A percentile compares a stretch with the other conserved stretches of the same genome.
These are phyloP conservation scores for Orthonevra nobilis DNA, from an alignment of 2,888 invertebrate species.

Conservation along the genomic window DNA sequence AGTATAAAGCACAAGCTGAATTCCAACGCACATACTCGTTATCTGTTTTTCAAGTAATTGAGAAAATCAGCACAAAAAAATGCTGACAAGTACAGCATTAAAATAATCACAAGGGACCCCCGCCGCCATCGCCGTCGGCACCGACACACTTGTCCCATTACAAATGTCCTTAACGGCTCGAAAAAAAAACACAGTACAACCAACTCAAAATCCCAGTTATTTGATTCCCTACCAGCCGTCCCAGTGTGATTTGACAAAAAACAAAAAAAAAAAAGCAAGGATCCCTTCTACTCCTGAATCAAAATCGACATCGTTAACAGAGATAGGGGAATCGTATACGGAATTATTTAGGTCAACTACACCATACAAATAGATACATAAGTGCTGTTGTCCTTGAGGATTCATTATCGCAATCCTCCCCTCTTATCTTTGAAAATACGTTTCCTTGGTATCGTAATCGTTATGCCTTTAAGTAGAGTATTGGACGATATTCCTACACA, in stretches of 20 bases:
- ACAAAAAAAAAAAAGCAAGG: too few relatives aligned
- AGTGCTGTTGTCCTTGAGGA: slow-evolving; percentile 20
- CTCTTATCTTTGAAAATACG: slow-evolving; percentile 37
- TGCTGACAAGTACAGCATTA: background rate
- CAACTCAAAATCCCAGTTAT: slow-evolving; percentile 60
- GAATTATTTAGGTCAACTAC: slow-evolving; percentile 43
- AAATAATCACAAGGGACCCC: background rate
- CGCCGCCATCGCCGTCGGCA: background rate
- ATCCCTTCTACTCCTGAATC: slow-evolving; percentile 45
- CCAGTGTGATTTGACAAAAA: slow-evolving; percentile 40
- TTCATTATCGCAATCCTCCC: slow-evolving; percentile 35
- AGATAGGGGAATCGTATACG: slow-evolving; percentile 13
- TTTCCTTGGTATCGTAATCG: slow-evolving; percentile 53
- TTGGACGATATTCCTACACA: slow-evolving; percentile 8
- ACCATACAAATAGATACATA: slow-evolving; percentile 20
- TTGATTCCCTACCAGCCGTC: slow-evolving; percentile 32
- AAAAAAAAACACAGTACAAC: too few relatives aligned
- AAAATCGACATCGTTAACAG: slow-evolving; percentile 37
- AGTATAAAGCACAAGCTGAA: too few relatives aligned
- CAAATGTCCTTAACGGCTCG: slow-evolving; percentile 27
- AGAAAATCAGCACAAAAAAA: background rate
- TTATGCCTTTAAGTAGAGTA: slow-evolving; percentile 20
- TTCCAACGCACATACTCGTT: too few relatives aligned
- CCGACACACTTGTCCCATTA: background rate
- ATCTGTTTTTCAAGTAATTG: too few relatives aligned